Evolutionary conservation across 1,140 invertebrate species (phyloP), one percentile per base, ranked within the genome.

Genomic region (Orchestia grillus): DNA sequence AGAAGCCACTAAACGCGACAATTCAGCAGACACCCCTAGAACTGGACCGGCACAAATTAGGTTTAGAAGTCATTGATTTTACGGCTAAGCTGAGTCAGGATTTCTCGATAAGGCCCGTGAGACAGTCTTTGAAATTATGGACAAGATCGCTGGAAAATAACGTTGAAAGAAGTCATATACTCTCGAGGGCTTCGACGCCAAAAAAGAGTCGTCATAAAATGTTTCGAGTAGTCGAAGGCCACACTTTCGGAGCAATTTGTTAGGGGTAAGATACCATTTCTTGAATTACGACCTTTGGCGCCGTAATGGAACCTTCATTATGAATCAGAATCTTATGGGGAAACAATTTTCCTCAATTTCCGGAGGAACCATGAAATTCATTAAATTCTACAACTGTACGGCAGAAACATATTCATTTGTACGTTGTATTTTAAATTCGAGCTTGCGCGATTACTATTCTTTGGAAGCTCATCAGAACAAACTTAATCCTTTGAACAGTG

Each of bases 21-120:
- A 94, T 94, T 94, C 44, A 94, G 92, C 92, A 94, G 92, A 94
- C 92, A 94, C 92, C 92, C 92, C 92, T 47, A 47, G 92, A 94
- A 94, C 92, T 94, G 92, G 92, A 94, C 92, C 92, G 44, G 92
- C 92, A 94, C 92, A 94, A 94, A 94, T 94, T 94, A 94, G 92
- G 92, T 94, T 94, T 94, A 94, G 92, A 94, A 94, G 92, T 94
- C 92, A 94, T 94, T 94, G 92, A 94, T 94, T 94, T 94, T 94
- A 94, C 43, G 92, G 92, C 92, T 94, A 94, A 94, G 92, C 92
- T 94, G 92, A 94, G 43, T 94, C 92, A 94, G 92, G 92, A 94
- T 94, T 94, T 94, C 92, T 94, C 92, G 92, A 94, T 94, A 94
- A 94, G 92, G 44, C 92, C 92, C 92, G 92, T 94, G 92, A 94